Base-by-base conservation (phyloP, 2,888 invertebrate species). In the Salticus scenicus region DNA sequence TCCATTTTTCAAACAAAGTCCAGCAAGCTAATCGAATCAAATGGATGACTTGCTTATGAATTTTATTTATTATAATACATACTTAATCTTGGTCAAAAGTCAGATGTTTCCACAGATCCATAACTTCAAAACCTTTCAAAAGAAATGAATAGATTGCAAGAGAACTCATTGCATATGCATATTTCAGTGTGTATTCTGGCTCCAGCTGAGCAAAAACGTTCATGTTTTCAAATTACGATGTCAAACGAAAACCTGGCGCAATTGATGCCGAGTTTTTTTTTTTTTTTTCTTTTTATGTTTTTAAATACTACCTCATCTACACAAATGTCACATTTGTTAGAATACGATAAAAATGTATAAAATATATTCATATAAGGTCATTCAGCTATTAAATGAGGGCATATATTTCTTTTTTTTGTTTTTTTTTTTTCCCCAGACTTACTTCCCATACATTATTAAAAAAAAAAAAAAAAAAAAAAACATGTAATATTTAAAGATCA, bases 201-300 rank as follows among this genome's bases (percentile, higher is more conserved):
- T 57, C 57, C 57, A 57, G 57, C 57, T 57, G 57, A 1, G 57
- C 57, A 57, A 57, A 57, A 57, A 57, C 57, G 57, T 57, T 24
- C 57, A 57, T 57, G 57, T 57, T 57, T 57, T 57, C 57, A 57
- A 57, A 57, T 57, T 57, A 57, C 24, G 57, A 57, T 57, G 57
- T 57, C 57, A 57, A 57, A 57, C 24, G 24, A 57, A 57, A 57
- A 57, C 57, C 24, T 57, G 57, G 57, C 57, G 57, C 57, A 57
- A 57, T 57, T 57, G 57, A 57, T 57, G 57, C 24, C 57, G 12
- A 57, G 7, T 37, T 7, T 37, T 37, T 37, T 37, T 37, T 10
- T 10, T 37, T 37, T 10, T 37, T 37, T 37, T 37, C 10, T n/a
- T n/a, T n/a, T n/a, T n/a, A 57, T 57, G 20, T 4, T 24, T 4